phyloP scores from a whole-genome alignment of 1,140 invertebrate species.

The Phortica variegata region DNA sequence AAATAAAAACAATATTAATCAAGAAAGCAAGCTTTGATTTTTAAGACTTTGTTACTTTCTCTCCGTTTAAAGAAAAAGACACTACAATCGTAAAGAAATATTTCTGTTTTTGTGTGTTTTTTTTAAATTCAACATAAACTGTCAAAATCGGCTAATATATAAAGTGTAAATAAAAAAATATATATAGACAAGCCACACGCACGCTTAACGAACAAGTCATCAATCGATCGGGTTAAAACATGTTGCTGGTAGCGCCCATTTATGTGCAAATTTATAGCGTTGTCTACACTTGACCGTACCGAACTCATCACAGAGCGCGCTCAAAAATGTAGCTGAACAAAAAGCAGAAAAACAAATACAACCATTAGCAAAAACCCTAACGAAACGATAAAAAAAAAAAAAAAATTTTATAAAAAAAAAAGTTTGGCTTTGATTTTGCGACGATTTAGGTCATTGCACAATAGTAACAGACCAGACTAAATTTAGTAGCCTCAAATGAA shows the following conservation, averaged over 20 bases:
- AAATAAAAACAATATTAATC: constrained; percentile 12
- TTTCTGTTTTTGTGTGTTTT: too few relatives aligned
- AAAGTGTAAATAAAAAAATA: too few relatives aligned
- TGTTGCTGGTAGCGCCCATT: constrained; percentile 27
- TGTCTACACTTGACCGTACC: constrained; percentile 2
- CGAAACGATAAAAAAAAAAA: constrained; percentile 1
- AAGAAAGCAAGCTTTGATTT: too few relatives aligned
- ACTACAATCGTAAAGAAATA: too few relatives aligned
- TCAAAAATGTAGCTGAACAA: constrained; percentile 19
- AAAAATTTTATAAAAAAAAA: constrained; percentile 12
- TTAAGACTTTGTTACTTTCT: too few relatives aligned
- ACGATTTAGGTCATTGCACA: constrained; percentile 52
- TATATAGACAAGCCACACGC: too few relatives aligned
- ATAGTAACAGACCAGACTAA: constrained; percentile 42
- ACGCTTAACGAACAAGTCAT: too few relatives aligned
- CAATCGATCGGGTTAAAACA: too few relatives aligned
- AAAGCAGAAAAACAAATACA: constrained; percentile 11
- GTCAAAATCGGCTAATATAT: too few relatives aligned
- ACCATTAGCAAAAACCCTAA: background rate
- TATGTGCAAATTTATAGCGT: constrained; percentile 35
- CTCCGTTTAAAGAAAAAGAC: background rate
- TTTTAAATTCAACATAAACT: too few relatives aligned
- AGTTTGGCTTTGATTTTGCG: constrained; percentile 40
- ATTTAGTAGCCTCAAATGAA: too few relatives aligned
- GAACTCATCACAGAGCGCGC: too few relatives aligned